phyloP scores from a whole-genome alignment of 2,888 invertebrate species.

The Trichopoda pennipes region DNA sequence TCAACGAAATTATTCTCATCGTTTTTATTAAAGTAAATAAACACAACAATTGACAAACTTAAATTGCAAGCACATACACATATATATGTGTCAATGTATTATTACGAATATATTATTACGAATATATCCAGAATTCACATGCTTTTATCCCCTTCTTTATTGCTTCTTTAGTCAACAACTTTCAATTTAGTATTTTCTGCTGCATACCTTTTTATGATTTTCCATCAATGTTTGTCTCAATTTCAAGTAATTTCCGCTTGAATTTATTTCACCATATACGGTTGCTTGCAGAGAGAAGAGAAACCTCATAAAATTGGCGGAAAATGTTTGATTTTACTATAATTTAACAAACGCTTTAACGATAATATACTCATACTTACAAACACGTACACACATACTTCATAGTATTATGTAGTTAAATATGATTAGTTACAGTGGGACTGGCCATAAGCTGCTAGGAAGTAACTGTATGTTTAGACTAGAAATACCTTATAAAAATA shows the following conservation, averaged over 20 bases:
- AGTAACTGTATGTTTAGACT: background rate
- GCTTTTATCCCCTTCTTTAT: slow-evolving; percentile 15
- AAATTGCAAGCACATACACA: slow-evolving; percentile 18
- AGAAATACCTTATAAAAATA: too few relatives aligned
- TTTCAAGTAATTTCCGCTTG: slow-evolving; percentile 77
- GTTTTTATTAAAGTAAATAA: slow-evolving; percentile 46
- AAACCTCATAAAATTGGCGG: slow-evolving; percentile 62
- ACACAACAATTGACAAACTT: slow-evolving; percentile 74
- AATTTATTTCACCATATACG: slow-evolving; percentile 62
- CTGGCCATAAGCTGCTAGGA: background rate
- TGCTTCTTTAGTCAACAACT: background rate
- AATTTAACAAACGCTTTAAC: slow-evolving; percentile 63
- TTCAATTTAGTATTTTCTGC: background rate
- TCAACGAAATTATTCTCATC: slow-evolving; percentile 44
- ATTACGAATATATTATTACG: background rate
- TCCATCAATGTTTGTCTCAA: slow-evolving; percentile 72
- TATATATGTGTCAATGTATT: background rate
- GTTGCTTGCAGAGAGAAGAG: background rate
- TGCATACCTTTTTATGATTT: slow-evolving; percentile 46
- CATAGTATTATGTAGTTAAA: background rate
- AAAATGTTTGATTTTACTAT: slow-evolving; percentile 71
- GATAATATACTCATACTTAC: slow-evolving; percentile 39
- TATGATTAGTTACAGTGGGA: slow-evolving; percentile 13
- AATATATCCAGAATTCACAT: slow-evolving; percentile 26
- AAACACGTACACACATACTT: background rate